A percentile compares a stretch with the other conserved stretches of the same genome.
These are phyloP conservation scores for Xenopus borealis DNA, from an alignment of 2,113 vertebrate genomes.

Conservation along the genomic window DNA sequence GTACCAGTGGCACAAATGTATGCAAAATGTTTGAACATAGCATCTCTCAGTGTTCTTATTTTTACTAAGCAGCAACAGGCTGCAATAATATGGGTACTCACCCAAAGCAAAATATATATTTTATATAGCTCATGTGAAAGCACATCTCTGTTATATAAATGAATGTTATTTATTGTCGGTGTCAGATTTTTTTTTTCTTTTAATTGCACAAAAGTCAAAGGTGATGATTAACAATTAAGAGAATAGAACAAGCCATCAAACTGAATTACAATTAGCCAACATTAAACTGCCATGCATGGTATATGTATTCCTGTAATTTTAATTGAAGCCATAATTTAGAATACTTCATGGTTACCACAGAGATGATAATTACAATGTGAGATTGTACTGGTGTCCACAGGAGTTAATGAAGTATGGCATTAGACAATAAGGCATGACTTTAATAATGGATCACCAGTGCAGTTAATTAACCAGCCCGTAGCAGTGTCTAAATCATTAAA, in stretches of 20 bases:
- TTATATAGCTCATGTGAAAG: too few species aligned
- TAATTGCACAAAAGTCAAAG: background rate
- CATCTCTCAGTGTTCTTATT: too few species aligned
- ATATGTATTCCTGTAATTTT: slow-evolving; percentile 27
- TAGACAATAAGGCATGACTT: slow-evolving; percentile 28
- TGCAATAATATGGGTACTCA: too few species aligned
- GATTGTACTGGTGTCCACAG: slow-evolving; percentile 17
- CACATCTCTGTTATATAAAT: slow-evolving; percentile 1
- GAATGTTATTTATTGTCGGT: slow-evolving; percentile 2
- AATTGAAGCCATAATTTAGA: slow-evolving; percentile 41
- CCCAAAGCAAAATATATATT: too few species aligned
- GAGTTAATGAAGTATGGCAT: slow-evolving; percentile 29
- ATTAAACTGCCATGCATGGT: slow-evolving; percentile 36
- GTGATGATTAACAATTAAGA: slow-evolving; percentile 17
- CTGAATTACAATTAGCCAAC: slow-evolving; percentile 24
- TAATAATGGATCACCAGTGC: slow-evolving; percentile 29
- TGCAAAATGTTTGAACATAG: too few species aligned
- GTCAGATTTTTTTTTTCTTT: background rate
- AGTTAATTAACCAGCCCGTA: slow-evolving; percentile 33
- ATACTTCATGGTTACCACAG: slow-evolving; percentile 20
- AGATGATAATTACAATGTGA: slow-evolving; percentile 32
- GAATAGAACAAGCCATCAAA: slow-evolving; percentile 14
- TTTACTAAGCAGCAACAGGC: too few species aligned
- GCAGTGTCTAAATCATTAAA: slow-evolving; percentile 18
- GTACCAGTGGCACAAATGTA: too few species aligned